phyloP scores from a whole-genome alignment of 2,888 invertebrate species.

The Phlogophora meticulosa region DNA sequence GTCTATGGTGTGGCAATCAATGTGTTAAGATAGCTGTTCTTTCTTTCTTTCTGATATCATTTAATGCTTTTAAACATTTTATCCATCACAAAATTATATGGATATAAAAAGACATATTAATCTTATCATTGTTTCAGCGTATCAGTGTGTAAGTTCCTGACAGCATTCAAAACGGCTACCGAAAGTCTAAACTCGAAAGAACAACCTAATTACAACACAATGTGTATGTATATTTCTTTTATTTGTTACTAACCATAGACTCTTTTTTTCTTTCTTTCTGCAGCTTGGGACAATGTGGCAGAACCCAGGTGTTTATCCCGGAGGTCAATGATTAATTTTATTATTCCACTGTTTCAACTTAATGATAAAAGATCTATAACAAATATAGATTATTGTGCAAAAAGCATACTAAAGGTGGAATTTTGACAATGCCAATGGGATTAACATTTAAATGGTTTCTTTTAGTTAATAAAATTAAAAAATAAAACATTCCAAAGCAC shows the following conservation, averaged over 20 bases:
- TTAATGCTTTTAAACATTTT: background rate
- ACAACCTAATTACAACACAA: conserved; percentile 88
- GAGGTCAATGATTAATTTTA: conserved; percentile 79
- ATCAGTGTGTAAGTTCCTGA: conserved; percentile 70
- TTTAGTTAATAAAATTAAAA: background rate
- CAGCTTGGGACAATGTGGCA: conserved; percentile 87
- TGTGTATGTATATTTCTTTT: conserved; percentile 86
- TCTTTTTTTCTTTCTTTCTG: conserved; percentile 75
- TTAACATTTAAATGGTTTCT: background rate
- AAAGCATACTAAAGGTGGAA: conserved; percentile 7
- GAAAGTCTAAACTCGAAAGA: conserved; percentile 83
- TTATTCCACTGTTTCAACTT: conserved; percentile 52
- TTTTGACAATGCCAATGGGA: background rate
- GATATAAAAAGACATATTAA: background rate
- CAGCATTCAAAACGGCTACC: conserved; percentile 83
- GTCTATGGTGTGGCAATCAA: no score
- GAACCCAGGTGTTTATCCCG: conserved; percentile 87
- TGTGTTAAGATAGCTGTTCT: no score
- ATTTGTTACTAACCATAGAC: conserved; percentile 59
- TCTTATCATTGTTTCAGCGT: conserved; percentile 71
- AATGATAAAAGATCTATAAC: conserved; percentile 53
- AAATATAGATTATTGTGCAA: background rate
- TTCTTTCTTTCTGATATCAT: no score
- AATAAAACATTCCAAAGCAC: background rate
- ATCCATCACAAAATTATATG: background rate